Base-by-base conservation (phyloP, 2,888 invertebrate genomes). In the Brachypterus glaber region DNA sequence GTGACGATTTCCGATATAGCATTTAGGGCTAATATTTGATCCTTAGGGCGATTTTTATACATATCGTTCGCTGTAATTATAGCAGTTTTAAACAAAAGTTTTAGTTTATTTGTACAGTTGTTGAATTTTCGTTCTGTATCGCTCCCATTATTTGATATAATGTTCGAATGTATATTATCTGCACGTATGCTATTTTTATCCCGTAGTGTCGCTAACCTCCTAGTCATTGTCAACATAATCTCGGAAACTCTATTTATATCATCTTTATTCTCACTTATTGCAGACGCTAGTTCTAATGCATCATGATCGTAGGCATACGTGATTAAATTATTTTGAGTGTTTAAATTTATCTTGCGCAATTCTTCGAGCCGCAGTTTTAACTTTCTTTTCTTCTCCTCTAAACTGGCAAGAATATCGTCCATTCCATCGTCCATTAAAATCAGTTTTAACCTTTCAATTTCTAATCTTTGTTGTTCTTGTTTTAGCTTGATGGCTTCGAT, bases 51-150 rank as follows among this genome's bases (percentile, higher is more conserved):
- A 39, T 55, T 59, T 52, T 65, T 65, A 45, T 62, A 64, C 1
- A 64, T 60, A 30, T 64, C 62, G 41, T 64, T 64, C 4, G 64
- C 65, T 9, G 63, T 62, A 2, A 62, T 61, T 32, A 63, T 44
- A 7, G 64, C 59, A 2, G 63, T 60, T 51, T 66, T 66, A 32
- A 66, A 52, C 9, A 64, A 47, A 24, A 59, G 57, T 50, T 63
- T 63, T 34, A 66, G 43, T 46, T 55, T 57, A 14, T 53, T 54
- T 4, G 56, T 55, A 13, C 52, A 52, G 11, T 46, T 45, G 30
- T 60, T 53, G 39, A 62, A 59, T 43, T 56, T 60, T 14, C 53
- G 47, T 43, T 62, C 62, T 1, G 49, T 45, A 37, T 61, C 62
- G 5, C 54, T 54, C 14, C 55, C 46, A 37, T 50, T 54, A 18